A percentile compares a stretch with the other conserved stretches of the same genome.
Evolutionary conservation across 2,113 vertebrate species (phyloP).

Genomic region (Rhinolophus ferrumequinum): DNA sequence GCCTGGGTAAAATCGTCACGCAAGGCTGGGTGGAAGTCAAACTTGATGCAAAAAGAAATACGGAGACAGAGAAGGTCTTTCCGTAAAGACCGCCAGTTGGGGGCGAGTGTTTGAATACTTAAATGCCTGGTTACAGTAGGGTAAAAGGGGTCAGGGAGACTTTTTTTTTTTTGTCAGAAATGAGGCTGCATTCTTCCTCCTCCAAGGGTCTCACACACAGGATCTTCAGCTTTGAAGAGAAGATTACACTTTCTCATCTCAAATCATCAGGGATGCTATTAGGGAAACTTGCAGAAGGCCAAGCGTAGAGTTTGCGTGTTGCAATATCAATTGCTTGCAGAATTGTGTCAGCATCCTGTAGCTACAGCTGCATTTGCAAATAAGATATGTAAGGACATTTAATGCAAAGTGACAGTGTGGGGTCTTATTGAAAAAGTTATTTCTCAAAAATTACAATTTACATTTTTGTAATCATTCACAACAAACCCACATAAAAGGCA

Average conservation of each 20-base stretch:
- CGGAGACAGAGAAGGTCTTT: neutral
- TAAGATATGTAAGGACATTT: neutral
- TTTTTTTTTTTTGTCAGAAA: neutral
- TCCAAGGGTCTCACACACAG: neutral
- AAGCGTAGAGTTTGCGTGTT: neutral
- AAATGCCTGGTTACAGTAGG: neutral
- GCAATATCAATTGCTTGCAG: slow-evolving; percentile 20
- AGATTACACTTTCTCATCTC: slow-evolving; percentile 42
- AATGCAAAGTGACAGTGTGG: slow-evolving; percentile 36
- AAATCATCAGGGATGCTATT: neutral
- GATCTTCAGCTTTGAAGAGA: neutral
- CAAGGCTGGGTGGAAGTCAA: neutral
- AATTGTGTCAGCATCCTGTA: slow-evolving; percentile 26
- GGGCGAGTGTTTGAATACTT: neutral
- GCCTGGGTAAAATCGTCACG: neutral
- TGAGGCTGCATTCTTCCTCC: neutral
- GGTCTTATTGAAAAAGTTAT: slow-evolving; percentile 30
- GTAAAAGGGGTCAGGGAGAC: neutral
- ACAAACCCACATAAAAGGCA: slow-evolving; percentile 43
- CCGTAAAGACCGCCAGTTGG: neutral
- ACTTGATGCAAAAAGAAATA: neutral
- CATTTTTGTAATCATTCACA: slow-evolving; percentile 41
- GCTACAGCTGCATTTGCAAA: slow-evolving; percentile 48
- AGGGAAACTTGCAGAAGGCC: slow-evolving; percentile 34
- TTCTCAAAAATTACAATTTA: slow-evolving; percentile 54